These are phyloP conservation scores for Caenorhabditis sp. DNA, from an alignment of 2,888 invertebrate species.

Conservation along the genomic window DNA sequence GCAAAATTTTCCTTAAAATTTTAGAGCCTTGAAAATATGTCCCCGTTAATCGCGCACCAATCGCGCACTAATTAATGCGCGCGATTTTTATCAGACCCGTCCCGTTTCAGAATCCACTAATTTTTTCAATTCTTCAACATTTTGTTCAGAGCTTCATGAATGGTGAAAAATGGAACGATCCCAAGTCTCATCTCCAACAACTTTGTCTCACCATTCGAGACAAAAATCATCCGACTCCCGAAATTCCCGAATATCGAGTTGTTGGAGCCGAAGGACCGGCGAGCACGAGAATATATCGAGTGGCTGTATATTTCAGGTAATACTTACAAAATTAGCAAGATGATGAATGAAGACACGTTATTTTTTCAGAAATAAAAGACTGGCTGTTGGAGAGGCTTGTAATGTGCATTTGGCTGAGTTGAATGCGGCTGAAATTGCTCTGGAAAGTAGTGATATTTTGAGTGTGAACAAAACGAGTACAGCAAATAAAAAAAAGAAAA, in stretches of 20 bases:
- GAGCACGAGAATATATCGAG: conserved; percentile 92
- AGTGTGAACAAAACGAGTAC: neutral
- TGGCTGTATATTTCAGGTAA: conserved; percentile 93
- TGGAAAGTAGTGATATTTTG: conserved; percentile 71
- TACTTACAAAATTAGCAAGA: too few species aligned
- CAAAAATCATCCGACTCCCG: conserved; percentile 95
- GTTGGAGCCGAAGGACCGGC: conserved; percentile 82
- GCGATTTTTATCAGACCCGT: too few species aligned
- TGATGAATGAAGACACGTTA: too few species aligned
- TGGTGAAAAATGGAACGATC: conserved; percentile 99
- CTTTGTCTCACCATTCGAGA: conserved; percentile 87
- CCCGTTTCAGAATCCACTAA: too few species aligned
- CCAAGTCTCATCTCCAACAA: conserved; percentile 98
- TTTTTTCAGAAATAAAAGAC: conserved; percentile 50
- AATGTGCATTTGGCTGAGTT: conserved; percentile 96
- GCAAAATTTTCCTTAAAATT: too few species aligned
- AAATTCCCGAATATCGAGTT: conserved; percentile 85
- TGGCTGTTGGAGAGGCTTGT: conserved; percentile 54
- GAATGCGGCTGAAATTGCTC: conserved; percentile 92
- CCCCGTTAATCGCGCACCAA: too few species aligned
- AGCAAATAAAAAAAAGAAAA: neutral
- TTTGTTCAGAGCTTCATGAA: conserved; percentile 82
- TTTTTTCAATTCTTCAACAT: too few species aligned
- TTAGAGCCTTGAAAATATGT: too few species aligned
- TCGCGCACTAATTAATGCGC: too few species aligned